Evolutionary conservation across 2,797 vertebrate genomes (phyloP).

Genomic region (Melanotaenia boesemani): DNA sequence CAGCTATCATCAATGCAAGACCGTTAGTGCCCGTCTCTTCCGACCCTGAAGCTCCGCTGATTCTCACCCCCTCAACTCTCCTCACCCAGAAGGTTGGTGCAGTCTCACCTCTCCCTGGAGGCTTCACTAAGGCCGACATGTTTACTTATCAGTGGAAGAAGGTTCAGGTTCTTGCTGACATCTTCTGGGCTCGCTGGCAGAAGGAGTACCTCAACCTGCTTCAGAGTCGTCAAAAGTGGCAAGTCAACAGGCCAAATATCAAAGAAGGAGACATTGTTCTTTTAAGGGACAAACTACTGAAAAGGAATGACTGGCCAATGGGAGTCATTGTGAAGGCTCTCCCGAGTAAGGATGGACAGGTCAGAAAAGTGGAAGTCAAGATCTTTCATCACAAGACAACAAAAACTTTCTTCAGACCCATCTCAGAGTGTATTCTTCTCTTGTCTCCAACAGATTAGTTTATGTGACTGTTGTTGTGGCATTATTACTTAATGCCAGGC

Average conservation of each 20-base stretch:
- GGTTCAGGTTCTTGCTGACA: neutral
- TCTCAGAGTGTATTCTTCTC: no score
- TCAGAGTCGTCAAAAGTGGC: neutral
- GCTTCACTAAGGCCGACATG: neutral
- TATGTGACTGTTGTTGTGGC: no score
- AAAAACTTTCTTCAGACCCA: no score
- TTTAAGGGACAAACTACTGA: neutral
- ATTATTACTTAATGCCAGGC: no score
- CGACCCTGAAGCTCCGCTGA: neutral
- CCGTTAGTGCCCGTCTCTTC: neutral
- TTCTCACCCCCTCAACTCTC: neutral
- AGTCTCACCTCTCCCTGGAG: neutral
- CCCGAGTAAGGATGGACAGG: neutral
- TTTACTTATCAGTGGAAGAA: neutral
- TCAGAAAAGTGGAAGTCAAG: neutral
- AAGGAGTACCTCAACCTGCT: neutral
- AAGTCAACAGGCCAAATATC: neutral
- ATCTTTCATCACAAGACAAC: no score
- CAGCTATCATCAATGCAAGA: neutral
- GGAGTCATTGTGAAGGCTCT: neutral
- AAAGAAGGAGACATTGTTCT: neutral
- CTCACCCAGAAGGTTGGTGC: neutral
- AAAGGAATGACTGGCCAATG: neutral
- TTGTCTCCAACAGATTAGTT: no score
- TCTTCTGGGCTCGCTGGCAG: neutral